These are phyloP conservation scores for Apistogramma diplotaenia DNA, from an alignment of 2,113 vertebrate genomes.

Conservation along the genomic window DNA sequence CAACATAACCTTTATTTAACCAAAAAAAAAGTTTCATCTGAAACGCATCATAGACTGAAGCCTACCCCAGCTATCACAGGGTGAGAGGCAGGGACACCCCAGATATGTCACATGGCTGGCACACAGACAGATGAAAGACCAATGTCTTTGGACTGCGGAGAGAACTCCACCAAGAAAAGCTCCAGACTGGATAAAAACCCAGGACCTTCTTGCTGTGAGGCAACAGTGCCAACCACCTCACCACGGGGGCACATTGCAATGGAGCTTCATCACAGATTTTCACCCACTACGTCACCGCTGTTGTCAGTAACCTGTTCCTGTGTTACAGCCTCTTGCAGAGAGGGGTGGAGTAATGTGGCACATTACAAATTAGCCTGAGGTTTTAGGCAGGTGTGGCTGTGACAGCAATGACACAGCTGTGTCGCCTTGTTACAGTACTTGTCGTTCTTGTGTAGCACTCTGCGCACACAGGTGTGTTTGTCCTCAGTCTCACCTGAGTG, in stretches of 20 bases:
- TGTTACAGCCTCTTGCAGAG: slow-evolving; percentile 66
- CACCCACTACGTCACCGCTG: not conserved
- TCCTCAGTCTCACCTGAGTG: fast-evolving
- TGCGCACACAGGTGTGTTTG: slow-evolving; percentile 45
- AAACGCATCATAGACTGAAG: too few species aligned
- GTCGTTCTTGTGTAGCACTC: slow-evolving; percentile 17
- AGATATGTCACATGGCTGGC: not conserved
- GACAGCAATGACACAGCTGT: slow-evolving; percentile 48
- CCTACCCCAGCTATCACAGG: too few species aligned
- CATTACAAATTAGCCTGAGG: not conserved
- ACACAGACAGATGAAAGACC: not conserved
- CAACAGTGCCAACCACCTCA: too few species aligned
- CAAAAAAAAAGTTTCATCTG: too few species aligned
- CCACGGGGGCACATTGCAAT: slow-evolving; percentile 40
- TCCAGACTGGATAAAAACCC: too few species aligned
- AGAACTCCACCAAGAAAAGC: not conserved
- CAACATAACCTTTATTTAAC: not conserved
- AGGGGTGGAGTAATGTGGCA: slow-evolving; percentile 5
- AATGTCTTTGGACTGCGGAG: not conserved
- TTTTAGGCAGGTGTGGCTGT: not conserved
- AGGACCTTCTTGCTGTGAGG: too few species aligned
- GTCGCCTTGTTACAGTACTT: slow-evolving; percentile 18
- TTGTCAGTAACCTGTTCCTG: slow-evolving; percentile 40
- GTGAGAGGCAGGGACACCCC: too few species aligned
- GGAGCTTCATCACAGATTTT: not conserved